Conservation (phyloP, 2,888 invertebrate genomes). For the Zelleria hepariella region DNA sequence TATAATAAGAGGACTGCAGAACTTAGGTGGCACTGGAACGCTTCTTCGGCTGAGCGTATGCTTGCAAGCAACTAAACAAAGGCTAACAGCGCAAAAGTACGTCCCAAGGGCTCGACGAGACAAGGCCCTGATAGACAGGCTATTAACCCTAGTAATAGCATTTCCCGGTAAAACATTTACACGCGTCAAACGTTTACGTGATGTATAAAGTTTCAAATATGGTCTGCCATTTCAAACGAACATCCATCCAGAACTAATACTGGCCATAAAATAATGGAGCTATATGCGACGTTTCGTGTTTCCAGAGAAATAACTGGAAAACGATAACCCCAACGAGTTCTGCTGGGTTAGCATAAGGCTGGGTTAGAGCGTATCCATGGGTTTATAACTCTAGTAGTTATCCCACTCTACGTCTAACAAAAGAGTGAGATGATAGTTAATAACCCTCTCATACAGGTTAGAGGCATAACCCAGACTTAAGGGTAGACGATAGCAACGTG, state of each 20-base stretch:
- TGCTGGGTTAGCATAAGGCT: too few relatives aligned
- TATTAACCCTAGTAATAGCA: neutral
- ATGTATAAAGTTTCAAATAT: neutral
- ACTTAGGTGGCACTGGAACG: too few relatives aligned
- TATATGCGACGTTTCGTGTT: conserved; percentile 4
- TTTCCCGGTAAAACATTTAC: neutral
- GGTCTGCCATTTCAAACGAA: neutral
- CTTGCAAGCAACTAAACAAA: too few relatives aligned
- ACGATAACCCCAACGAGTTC: neutral
- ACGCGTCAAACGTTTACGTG: neutral
- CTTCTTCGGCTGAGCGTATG: too few relatives aligned
- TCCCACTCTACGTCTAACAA: too few relatives aligned
- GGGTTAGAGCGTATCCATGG: too few relatives aligned
- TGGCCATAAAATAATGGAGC: neutral
- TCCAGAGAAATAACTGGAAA: conserved; percentile 14
- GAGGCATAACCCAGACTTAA: too few relatives aligned
- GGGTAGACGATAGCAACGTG: too few relatives aligned
- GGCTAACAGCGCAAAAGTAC: neutral
- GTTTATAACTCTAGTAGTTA: too few relatives aligned
- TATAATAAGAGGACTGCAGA: too few relatives aligned
- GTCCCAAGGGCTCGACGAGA: neutral
- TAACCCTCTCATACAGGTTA: too few relatives aligned
- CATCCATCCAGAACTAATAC: neutral
- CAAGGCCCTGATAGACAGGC: neutral
- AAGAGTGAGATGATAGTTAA: too few relatives aligned